phyloP scores from a whole-genome alignment of 2,113 vertebrate species.

The Cavia aperea region DNA sequence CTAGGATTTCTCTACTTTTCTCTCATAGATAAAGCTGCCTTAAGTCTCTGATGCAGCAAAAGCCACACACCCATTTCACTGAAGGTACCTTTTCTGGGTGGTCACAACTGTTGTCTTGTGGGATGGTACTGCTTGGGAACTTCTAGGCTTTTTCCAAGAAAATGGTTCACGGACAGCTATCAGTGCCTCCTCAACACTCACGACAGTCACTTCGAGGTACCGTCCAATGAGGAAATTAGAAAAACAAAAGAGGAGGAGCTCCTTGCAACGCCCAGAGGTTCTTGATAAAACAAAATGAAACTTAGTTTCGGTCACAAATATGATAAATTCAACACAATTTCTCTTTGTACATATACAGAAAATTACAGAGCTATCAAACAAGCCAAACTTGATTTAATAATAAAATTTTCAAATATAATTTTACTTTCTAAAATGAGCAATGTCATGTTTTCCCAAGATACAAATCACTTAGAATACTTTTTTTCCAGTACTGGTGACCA shows the following conservation, averaged over 20 bases:
- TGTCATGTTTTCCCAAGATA: not conserved
- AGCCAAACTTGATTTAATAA: not conserved
- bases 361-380: not conserved
- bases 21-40: not conserved
- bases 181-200: slow-evolving; percentile 78
- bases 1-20: accelerated
- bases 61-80: accelerated
- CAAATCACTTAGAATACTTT: not conserved
- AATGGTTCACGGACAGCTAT: slow-evolving; percentile 75
- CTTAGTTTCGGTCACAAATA: not conserved
- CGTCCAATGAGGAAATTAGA: slow-evolving; percentile 84
- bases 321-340: not conserved
- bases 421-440: not conserved
- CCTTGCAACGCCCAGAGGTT: slow-evolving; percentile 82
- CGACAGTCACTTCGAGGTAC: slow-evolving; percentile 81
- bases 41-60: not conserved
- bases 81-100: slow-evolving; percentile 70
- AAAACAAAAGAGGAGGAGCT: slow-evolving; percentile 91
- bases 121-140: not conserved
- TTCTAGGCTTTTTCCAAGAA: slow-evolving; percentile 61
- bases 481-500: not conserved
- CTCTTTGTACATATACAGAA: too few species aligned
- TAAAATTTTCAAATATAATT: not conserved
- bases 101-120: slow-evolving; percentile 68
- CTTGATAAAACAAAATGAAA: slow-evolving; percentile 69